Percentiles rank a stretch among this genome's conserved stretches.
Evolutionary conservation across 2,888 invertebrate species (phyloP).

Genomic region (Atrina japonica): DNA sequence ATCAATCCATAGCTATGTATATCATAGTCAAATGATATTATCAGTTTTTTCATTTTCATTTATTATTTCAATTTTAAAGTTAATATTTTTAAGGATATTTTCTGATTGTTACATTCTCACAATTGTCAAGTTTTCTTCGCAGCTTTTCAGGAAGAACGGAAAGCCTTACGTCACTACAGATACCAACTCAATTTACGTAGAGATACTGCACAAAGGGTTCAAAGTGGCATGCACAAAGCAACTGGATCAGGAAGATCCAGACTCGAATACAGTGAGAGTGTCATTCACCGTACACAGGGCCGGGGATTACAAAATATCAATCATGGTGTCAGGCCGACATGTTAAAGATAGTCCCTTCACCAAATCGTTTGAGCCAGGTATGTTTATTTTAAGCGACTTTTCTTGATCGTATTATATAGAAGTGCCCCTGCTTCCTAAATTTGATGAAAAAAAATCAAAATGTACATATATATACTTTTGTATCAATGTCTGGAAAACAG

Average conservation of each 20-base stretch:
- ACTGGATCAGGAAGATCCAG: constrained; percentile 91
- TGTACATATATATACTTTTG: too few species aligned
- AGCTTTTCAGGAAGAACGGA: constrained; percentile 85
- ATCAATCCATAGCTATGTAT: too few species aligned
- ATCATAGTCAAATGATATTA: too few species aligned
- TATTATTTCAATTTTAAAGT: too few species aligned
- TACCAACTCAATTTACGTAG: constrained; percentile 93
- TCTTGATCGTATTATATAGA: neutral
- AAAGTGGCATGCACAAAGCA: constrained; percentile 92
- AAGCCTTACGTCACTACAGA: constrained; percentile 97
- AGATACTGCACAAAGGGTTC: constrained; percentile 92
- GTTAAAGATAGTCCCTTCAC: constrained; percentile 93
- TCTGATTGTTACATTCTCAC: too few species aligned
- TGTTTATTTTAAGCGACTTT: constrained; percentile 20
- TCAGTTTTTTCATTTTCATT: too few species aligned
- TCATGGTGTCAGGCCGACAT: constrained; percentile 89
- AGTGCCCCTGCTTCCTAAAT: too few species aligned
- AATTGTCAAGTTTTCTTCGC: too few species aligned
- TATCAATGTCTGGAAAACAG: too few species aligned
- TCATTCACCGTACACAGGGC: constrained; percentile 96
- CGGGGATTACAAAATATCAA: constrained; percentile 92
- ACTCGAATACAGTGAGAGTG: constrained; percentile 93
- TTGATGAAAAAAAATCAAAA: too few species aligned
- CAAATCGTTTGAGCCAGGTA: constrained; percentile 89
- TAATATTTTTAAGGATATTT: too few species aligned